Percentiles rank a stretch among this genome's conserved stretches.
Evolutionary conservation across 2,797 vertebrate species (phyloP).

Genomic region (Eidolon dupreanum): DNA sequence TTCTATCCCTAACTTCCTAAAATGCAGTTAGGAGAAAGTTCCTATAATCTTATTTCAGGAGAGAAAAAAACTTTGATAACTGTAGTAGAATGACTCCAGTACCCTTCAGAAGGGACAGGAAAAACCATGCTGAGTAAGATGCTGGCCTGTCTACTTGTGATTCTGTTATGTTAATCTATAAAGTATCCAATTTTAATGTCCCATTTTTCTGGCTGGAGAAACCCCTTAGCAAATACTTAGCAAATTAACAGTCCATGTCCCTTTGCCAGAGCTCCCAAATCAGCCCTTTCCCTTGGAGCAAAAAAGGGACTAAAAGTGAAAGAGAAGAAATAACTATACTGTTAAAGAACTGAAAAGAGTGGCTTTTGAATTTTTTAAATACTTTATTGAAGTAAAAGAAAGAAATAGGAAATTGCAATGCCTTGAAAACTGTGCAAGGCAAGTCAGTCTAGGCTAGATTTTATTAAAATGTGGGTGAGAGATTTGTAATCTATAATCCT

Average conservation of each 20-base stretch:
- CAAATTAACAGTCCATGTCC: conserved; percentile 37
- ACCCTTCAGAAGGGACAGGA: conserved; percentile 47
- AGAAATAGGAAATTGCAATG: neutral
- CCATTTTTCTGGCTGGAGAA: conserved; percentile 61
- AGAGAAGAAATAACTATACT: neutral
- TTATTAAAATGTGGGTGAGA: neutral
- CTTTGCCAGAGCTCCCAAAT: conserved; percentile 41
- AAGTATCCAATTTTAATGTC: conserved; percentile 45
- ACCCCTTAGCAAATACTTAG: conserved; percentile 56
- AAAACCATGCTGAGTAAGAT: conserved; percentile 54
- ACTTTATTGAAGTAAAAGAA: neutral
- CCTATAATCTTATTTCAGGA: conserved; percentile 44
- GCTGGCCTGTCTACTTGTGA: conserved; percentile 42
- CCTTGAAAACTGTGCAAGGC: neutral
- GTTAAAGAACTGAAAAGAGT: neutral
- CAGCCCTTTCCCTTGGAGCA: conserved; percentile 23
- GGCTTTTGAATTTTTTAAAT: conserved; percentile 12
- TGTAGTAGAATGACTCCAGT: neutral
- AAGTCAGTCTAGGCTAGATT: neutral
- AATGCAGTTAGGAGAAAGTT: neutral
- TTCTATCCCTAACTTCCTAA: neutral
- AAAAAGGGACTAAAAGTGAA: conserved; percentile 14
- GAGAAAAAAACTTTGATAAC: conserved; percentile 55
- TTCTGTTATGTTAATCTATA: conserved; percentile 60
- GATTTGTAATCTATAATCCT: neutral